phyloP scores from a whole-genome alignment of 2,797 vertebrate species.

The Squalus acanthias region DNA sequence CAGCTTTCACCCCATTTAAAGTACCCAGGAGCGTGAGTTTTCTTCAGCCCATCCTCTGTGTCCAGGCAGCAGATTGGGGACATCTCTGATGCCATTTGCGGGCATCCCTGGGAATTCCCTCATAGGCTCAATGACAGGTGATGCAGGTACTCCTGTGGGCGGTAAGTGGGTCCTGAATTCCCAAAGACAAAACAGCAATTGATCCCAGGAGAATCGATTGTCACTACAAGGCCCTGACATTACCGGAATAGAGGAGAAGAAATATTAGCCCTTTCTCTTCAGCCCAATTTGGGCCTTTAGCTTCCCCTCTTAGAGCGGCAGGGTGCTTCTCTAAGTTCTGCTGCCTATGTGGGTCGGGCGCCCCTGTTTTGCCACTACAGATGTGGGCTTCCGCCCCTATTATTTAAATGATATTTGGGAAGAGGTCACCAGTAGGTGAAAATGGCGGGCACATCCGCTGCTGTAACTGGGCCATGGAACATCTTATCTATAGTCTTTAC shows the following conservation, averaged over 20 bases:
- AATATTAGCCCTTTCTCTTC: background rate
- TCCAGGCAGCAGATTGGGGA: background rate
- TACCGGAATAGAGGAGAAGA: background rate
- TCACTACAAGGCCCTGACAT: background rate
- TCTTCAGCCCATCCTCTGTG: background rate
- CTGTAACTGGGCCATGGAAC: background rate
- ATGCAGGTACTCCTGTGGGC: background rate
- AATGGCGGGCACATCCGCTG: background rate
- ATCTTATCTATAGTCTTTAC: background rate
- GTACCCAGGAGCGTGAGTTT: background rate
- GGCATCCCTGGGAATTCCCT: background rate
- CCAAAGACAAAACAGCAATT: background rate
- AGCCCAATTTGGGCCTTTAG: background rate
- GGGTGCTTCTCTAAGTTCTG: background rate
- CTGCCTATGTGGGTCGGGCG: background rate
- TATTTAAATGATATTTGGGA: background rate
- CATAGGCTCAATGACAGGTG: background rate
- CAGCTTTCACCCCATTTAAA: background rate
- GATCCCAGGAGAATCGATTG: background rate
- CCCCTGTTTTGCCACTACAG: background rate
- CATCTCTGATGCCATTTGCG: too few species aligned
- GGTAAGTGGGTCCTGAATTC: background rate
- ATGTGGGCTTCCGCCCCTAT: background rate
- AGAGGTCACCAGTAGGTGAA: background rate
- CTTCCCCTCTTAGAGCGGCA: background rate